Conservation (phyloP, 2,888 invertebrate genomes). For the Hydraecia micacea region DNA sequence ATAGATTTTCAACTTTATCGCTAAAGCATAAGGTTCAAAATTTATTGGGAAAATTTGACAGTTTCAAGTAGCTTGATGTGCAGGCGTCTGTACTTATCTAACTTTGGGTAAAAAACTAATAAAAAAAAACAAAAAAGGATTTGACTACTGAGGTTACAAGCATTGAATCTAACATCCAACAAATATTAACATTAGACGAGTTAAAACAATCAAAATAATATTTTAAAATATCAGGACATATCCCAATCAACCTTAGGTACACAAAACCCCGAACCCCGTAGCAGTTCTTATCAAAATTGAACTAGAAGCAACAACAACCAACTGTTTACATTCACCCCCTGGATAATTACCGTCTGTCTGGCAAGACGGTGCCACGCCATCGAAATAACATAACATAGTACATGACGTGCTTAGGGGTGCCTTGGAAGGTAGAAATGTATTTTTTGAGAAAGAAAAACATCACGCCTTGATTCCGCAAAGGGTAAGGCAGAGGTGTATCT, state of each 20-base stretch:
- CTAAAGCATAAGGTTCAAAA: too few species aligned
- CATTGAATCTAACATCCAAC: too few species aligned
- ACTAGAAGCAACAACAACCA: constrained; percentile 35
- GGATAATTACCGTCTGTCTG: constrained; percentile 58
- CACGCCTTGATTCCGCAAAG: not conserved
- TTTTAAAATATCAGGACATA: not conserved
- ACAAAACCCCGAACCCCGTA: not conserved
- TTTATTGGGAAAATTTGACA: too few species aligned
- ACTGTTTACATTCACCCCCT: constrained; percentile 46
- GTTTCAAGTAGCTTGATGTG: too few species aligned
- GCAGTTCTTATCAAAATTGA: constrained; percentile 29
- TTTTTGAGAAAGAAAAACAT: not conserved
- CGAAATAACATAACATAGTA: constrained; percentile 37
- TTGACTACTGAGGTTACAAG: not conserved
- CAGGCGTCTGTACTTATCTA: too few species aligned
- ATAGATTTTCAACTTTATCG: too few species aligned
- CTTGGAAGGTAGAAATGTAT: not conserved
- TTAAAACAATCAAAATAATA: too few species aligned
- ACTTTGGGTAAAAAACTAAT: too few species aligned
- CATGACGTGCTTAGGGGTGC: constrained; percentile 37
- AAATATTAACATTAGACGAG: not conserved
- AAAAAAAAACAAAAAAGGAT: too few species aligned
- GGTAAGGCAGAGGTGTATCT: not conserved
- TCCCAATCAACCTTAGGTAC: not conserved
- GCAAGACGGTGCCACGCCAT: constrained; percentile 50